Evolutionary conservation across 1,140 invertebrate species (phyloP), one percentile per base, ranked within the genome.

Genomic region (Temnothorax longispinosus): DNA sequence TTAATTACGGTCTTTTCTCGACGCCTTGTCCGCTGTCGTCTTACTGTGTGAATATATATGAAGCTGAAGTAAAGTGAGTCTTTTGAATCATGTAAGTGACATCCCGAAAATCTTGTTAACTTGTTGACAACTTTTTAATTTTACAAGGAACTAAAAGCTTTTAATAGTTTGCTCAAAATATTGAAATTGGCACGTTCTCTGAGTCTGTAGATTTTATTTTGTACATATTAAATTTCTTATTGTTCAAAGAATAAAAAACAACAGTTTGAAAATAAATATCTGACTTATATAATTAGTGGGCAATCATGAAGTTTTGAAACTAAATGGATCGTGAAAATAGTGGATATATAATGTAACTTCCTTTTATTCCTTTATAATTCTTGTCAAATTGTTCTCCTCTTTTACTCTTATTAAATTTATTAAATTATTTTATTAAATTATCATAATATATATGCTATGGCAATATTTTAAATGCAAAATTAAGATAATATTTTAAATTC

Each of bases 1-100:
- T 80, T 80, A 80, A 80, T 67, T 80, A 80, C n/a, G 3, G 44
- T 52, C 77, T 52, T 47, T 69, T 13, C 47, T 67, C 32, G 27
- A 27, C 32, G 32, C 11, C 11, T 21, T 41, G 54, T 15, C 32
- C 41, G 44, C 11, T 67, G 74, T 76, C 74, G 13, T 44, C 38
- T 52, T 67, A 27, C 64, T n/a, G 38, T 11, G 13, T 27, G n/a
- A 80, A 3, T 47, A 54, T 13, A 21, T 52, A 62, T 54, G 35
- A 67, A 52, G 4, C 7, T 67, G 18, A 78, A 47, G 2, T 56
- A 52, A 80, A 67, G 5, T 27, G n/a, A 75, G 7, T 80, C 11
- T 67, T 67, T 67, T 13, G 32, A 67, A 18, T 54, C 13, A 1
- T 52, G 13, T 80, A 13, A 27, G 27, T 27, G 27, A 38, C 47